Percentiles rank a stretch among this genome's conserved stretches.
These are phyloP conservation scores for Grantiella picta DNA, from an alignment of 2,113 vertebrate species.

Conservation along the genomic window DNA sequence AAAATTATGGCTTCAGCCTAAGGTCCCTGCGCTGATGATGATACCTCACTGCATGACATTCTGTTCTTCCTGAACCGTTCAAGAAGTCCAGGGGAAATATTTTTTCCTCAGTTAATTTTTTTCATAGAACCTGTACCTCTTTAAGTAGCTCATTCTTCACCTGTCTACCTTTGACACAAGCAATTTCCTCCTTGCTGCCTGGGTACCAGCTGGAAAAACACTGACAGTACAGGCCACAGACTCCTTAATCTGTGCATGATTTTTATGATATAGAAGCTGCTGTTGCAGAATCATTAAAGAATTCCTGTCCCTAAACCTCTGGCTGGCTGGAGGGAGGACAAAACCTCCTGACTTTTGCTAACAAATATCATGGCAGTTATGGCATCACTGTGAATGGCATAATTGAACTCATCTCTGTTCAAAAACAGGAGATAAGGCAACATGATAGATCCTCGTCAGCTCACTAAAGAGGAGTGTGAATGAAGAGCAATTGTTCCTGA, in stretches of 20 bases:
- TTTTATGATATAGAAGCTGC: neutral
- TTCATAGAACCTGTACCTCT: neutral
- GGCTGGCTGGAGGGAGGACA: neutral
- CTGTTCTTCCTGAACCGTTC: neutral
- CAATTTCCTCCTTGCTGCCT: conserved; percentile 33
- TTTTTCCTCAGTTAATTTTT: conserved; percentile 24
- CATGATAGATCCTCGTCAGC: neutral
- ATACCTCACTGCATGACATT: neutral
- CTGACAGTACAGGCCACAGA: neutral
- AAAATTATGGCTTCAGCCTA: neutral
- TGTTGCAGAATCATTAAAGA: neutral
- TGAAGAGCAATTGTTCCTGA: neutral
- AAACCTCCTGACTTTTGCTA: neutral
- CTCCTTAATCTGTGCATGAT: neutral
- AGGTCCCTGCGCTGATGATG: neutral
- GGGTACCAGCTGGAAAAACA: neutral
- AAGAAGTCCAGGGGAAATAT: conserved; percentile 17
- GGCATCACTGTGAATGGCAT: neutral
- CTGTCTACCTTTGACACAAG: conserved; percentile 25
- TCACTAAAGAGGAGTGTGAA: neutral
- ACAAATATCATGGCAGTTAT: neutral
- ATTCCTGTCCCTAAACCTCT: neutral
- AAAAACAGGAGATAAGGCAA: neutral
- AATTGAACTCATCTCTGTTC: neutral
- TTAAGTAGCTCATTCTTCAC: conserved; percentile 51